Evolutionary conservation across 1,140 invertebrate genomes (phyloP).

Genomic region (Protaetia brevitarsis): DNA sequence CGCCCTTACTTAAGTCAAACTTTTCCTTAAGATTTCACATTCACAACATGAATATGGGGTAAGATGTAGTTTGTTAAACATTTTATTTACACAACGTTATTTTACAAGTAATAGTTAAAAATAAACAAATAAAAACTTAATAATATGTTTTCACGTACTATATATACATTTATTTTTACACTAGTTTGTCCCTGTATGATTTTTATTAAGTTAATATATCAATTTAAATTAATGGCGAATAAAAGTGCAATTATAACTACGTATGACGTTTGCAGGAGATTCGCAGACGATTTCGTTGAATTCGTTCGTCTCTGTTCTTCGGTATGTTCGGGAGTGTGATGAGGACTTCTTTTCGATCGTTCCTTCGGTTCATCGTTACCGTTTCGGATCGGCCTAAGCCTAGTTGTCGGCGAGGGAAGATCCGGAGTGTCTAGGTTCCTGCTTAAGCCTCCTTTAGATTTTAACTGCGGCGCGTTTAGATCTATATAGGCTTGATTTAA

Average conservation of each 20-base stretch:
- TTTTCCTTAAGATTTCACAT: too few species aligned
- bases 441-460: constrained; percentile 34
- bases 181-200: too few species aligned
- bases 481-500: constrained; percentile 46
- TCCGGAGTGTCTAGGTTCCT: constrained; percentile 41
- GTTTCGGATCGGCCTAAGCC: constrained; percentile 32
- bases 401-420: constrained; percentile 32
- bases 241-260: background rate
- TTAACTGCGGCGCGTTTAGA: constrained; percentile 42
- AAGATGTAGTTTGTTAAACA: too few species aligned
- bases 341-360: constrained; percentile 10
- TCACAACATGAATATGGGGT: too few species aligned
- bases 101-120: too few species aligned
- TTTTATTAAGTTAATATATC: too few species aligned
- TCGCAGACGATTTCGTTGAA: background rate
- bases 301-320: constrained; percentile 20
- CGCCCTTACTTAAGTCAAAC: too few species aligned
- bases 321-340: constrained; percentile 32
- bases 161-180: too few species aligned
- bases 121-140: too few species aligned
- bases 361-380: background rate
- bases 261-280: background rate
- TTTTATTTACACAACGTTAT: too few species aligned
- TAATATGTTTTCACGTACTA: too few species aligned
- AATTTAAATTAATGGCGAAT: too few species aligned